phyloP scores from a whole-genome alignment of 2,113 vertebrate species.

The Notarius quadriscutis region DNA sequence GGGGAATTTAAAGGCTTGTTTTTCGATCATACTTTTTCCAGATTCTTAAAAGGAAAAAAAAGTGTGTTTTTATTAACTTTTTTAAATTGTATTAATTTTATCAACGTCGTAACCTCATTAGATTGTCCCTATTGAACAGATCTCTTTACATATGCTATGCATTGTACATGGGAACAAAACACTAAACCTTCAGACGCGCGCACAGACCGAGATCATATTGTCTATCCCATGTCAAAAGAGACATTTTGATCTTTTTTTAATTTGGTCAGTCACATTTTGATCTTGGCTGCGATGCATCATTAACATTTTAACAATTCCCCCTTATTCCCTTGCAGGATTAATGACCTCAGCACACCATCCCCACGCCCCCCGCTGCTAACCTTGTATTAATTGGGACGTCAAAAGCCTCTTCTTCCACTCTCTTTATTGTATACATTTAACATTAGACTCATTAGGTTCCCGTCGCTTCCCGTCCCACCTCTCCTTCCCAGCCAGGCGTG shows the following conservation, averaged over 20 bases:
- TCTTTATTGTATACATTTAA: conserved; percentile 76
- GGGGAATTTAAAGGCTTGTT: not conserved
- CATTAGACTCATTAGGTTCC: conserved; percentile 78
- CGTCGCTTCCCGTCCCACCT: conserved; percentile 70
- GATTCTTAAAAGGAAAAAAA: not conserved
- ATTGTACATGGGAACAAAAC: not conserved
- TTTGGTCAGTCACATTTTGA: conserved; percentile 72
- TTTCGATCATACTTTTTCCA: not conserved
- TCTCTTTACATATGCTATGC: not conserved
- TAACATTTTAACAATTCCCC: conserved; percentile 73
- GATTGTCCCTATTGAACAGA: not conserved
- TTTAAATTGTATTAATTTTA: not conserved
- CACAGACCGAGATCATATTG: not conserved
- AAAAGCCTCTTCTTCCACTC: conserved; percentile 55
- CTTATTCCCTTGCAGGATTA: conserved; percentile 70
- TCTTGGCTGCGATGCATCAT: conserved; percentile 71
- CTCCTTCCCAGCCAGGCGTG: conserved; percentile 67
- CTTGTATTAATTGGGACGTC: conserved; percentile 77
- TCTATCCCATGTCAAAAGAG: conserved; percentile 51
- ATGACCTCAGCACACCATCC: conserved; percentile 64
- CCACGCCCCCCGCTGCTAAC: conserved; percentile 70
- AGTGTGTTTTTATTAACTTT: not conserved
- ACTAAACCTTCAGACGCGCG: not conserved
- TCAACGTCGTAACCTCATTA: not conserved
- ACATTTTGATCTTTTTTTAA: conserved; percentile 67